Base-by-base conservation (phyloP, 2,888 invertebrate genomes). In the Athetis lepigone region DNA sequence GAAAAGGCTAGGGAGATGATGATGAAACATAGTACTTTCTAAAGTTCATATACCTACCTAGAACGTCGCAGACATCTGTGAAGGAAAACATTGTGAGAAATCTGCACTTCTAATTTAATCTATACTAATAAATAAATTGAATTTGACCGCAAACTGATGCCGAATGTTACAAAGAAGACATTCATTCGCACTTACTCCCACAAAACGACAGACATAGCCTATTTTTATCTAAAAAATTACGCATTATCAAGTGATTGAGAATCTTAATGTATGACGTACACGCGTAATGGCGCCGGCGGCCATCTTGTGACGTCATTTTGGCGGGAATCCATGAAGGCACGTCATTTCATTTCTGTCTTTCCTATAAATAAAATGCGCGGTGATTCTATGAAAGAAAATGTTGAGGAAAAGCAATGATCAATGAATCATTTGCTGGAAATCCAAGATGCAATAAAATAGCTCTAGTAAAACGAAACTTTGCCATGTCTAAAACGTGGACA, bases 271-370 rank as follows among this genome's bases (percentile, higher is more conserved):
- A 50, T 70, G 67, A 70, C 70, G 67, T 60, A 11, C 21, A n/a
- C 33, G 16, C n/a, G 4, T 71, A 51, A 71, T 71, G 66, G 66
- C 39, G 43, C 16, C 18, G 37, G 60, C 67, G n/a, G 72, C 67
- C 60, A 70, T 72, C 9, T 60, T 60, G 39, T 56, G 46, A 60
- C 67, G 66, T 47, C 1, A 36, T 18, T 66, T 47, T 66, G 72
- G 70, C 70, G 71, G 70, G 65, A 54, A 58, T 29, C 39, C 23
- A 52, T 33, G 29, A 56, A 27, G 7, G n/a, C 51, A 16, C 23
- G 46, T 49, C 23, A 40, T 51, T 45, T 51, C 60, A 70, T 72
- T 72, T 72, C 16, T 52, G 72, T 55, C 7, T 1, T 11, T 5
- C 1, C 51, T 72, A 60, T 43, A 43, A 40, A 60, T 70, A 60